Evolutionary conservation across 2,113 vertebrate genomes (phyloP).

Genomic region (Melospiza melodia): DNA sequence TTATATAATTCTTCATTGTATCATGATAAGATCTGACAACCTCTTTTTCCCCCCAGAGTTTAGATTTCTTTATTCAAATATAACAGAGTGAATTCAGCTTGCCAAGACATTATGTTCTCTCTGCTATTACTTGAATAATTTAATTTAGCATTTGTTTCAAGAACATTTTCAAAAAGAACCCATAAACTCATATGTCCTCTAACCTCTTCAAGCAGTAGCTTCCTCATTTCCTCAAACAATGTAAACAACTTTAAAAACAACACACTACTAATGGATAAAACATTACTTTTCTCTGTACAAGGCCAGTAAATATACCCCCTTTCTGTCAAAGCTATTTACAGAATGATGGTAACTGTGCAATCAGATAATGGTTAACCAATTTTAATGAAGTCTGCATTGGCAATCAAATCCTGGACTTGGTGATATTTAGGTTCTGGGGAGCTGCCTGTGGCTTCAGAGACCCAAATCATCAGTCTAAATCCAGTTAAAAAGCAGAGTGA

Average conservation of each 20-base stretch:
- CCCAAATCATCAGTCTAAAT: slow-evolving; percentile 23
- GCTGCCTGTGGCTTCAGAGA: slow-evolving; percentile 44
- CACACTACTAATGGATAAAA: slow-evolving; percentile 54
- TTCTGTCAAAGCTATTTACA: background rate
- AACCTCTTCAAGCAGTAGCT: slow-evolving; percentile 11
- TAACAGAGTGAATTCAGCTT: slow-evolving; percentile 57
- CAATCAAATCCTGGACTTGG: background rate
- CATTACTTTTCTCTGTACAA: slow-evolving; percentile 11
- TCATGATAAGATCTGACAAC: slow-evolving; percentile 73
- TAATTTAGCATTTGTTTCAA: slow-evolving; percentile 43
- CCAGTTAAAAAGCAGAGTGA: slow-evolving; percentile 32
- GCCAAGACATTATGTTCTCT: slow-evolving; percentile 71
- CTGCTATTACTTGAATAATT: slow-evolving; percentile 44
- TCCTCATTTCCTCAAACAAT: slow-evolving; percentile 27
- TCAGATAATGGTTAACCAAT: background rate
- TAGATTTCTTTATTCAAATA: slow-evolving; percentile 72
- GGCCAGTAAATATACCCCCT: background rate
- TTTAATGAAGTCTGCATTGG: background rate
- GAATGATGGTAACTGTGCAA: background rate
- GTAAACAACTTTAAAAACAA: slow-evolving; percentile 50
- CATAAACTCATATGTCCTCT: slow-evolving; percentile 31
- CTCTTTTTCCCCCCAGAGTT: background rate
- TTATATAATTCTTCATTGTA: slow-evolving; percentile 38
- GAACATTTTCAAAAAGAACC: slow-evolving; percentile 34
- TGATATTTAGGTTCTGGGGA: background rate